Percentiles rank a stretch among this genome's conserved stretches.
These are phyloP conservation scores for Trididemnum nubilum DNA, from an alignment of 23 tunicate genomes.

Conservation along the genomic window DNA sequence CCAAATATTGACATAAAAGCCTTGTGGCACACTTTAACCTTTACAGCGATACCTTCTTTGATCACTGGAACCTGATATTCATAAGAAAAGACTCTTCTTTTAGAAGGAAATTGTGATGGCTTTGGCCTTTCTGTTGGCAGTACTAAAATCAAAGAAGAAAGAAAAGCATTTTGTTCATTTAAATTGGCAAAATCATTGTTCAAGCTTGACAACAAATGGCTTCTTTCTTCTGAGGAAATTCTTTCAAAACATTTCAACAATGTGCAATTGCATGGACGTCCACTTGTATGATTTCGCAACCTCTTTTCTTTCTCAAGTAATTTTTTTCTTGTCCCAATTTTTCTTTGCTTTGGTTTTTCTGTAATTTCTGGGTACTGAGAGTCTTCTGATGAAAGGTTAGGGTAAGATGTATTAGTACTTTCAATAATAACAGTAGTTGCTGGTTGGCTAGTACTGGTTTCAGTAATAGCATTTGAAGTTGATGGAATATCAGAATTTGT, in stretches of 20 bases:
- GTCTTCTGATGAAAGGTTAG: constrained; percentile 11
- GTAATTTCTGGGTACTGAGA: constrained; percentile 2
- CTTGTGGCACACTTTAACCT: constrained; percentile 7
- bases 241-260: background rate
- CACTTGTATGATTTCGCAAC: constrained; percentile 7
- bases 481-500: background rate
- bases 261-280: background rate
- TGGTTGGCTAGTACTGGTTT: background rate
- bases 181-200: constrained; percentile 13
- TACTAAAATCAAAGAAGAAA: background rate
- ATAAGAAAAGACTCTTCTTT: constrained; percentile 5
- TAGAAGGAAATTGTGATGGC: background rate
- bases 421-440: background rate
- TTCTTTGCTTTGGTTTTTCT: background rate
- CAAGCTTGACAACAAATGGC: background rate
- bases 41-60: background rate
- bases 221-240: background rate
- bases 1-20: constrained; percentile 18
- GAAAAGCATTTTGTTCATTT: constrained; percentile 15
- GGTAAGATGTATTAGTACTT: background rate
- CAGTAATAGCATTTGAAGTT: background rate
- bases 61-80: background rate
- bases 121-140: background rate
- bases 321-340: background rate
- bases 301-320: background rate